Evolutionary conservation across 1,140 invertebrate genomes (phyloP), one percentile per base, ranked within the genome.

Genomic region (Pseudomyrmex sp.): DNA sequence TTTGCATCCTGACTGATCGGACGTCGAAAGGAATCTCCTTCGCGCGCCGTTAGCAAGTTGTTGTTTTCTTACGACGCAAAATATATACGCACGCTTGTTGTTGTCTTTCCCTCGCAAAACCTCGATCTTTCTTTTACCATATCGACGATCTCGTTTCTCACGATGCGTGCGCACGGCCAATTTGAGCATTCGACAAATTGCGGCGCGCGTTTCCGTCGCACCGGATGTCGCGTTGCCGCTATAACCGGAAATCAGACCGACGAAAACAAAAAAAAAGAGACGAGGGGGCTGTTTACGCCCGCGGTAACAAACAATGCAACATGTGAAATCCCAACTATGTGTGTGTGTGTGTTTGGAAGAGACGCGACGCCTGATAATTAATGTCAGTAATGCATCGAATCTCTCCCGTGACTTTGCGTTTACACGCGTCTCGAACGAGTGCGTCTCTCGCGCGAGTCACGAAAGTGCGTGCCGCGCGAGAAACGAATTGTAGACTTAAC

Each of bases 341-440:
- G 35, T 7, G 35, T 35, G 35, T 0, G 35, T 35, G 35, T 7
- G 52, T 18, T 59, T 69, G 70, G 52, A 85, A 82, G 70, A 48
- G 70, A 66, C 54, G 23, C 56, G 58, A 83, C 54, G 48, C 52
- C 58, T 61, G 3, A 76, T 69, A 83, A 83, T 85, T 85, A 59
- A 20, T 15, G n/a, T 23, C 50, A 46, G 62, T 54, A 48, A 84
- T 65, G 61, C 52, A 72, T 61, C 50, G 44, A 35, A 52, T 65
- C 61, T 61, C 56, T 26, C 26, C 10, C 59, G 35, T 13, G 23
- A 50, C 44, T 65, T n/a, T 23, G 83, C 52, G 59, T 20, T 35
- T 54, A 35, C 12, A 54, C 50, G 48, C 13, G 23, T 26, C 26
- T 26, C 5, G 58, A n/a, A 23, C 79, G 63, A 46, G 79, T 44